A percentile compares a stretch with the other conserved stretches of the same genome.
phyloP scores from a whole-genome alignment of 2,113 vertebrate genomes.

The Numenius arquata region DNA sequence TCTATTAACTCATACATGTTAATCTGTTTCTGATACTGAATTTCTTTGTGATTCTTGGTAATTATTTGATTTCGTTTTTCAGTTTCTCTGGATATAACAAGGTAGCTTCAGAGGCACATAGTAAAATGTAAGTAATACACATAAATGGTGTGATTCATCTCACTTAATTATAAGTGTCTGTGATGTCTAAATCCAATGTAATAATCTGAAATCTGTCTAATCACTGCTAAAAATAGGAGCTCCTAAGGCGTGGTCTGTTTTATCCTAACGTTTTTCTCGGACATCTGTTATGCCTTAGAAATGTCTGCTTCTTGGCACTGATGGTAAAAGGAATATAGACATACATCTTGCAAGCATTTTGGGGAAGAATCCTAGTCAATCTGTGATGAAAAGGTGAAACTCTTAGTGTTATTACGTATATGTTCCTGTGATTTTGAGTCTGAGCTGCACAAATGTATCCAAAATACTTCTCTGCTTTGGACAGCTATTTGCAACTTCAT shows the following conservation, averaged over 20 bases:
- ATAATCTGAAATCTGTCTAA: background rate
- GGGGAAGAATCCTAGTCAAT: background rate
- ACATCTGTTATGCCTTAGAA: background rate
- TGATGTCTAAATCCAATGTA: background rate
- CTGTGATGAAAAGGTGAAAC: background rate
- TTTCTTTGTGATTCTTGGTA: background rate
- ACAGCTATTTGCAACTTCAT: background rate
- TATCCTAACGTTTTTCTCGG: background rate
- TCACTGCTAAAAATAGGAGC: background rate
- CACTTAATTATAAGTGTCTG: background rate
- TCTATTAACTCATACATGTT: background rate
- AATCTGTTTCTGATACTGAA: background rate
- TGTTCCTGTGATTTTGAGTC: background rate
- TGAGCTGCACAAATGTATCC: background rate
- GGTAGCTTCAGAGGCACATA: background rate
- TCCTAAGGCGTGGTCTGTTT: background rate
- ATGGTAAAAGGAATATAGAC: background rate
- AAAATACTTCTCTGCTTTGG: background rate
- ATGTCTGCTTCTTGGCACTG: background rate
- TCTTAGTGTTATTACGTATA: background rate
- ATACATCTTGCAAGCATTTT: background rate
- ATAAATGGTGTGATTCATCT: background rate
- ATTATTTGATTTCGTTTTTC: background rate
- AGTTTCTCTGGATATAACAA: background rate
- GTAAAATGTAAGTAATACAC: background rate